Evolutionary conservation across 2,113 vertebrate genomes (phyloP), one percentile per base, ranked within the genome.

Genomic region (Balaenoptera acutorostrata): DNA sequence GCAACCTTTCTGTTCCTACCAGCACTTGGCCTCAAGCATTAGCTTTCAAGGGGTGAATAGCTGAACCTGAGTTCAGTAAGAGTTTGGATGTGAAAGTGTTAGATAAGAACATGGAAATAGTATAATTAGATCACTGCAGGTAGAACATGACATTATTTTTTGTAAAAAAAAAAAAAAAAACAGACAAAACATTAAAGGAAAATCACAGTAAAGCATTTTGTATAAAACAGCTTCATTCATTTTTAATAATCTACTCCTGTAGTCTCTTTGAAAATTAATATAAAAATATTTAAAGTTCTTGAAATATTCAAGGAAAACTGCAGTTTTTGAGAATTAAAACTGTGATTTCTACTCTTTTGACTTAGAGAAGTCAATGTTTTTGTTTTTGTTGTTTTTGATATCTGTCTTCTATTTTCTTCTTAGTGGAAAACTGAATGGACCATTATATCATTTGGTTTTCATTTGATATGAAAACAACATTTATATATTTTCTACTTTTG

Each of bases 301-400:
- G 84, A 93, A 96, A 96, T 84, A 96, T 81, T 97, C 88, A 88
- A 96, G 41, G 63, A 90, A 97, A 93, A 41, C 8, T n/a, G 85
- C 31, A 85, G 1, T 57, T 61, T 64, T 84, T 61, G 44, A 81
- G 75, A 75, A 64, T 84, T 94, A 95, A 88, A 93, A 49, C 68
- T 64, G 17, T 74, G 72, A 68, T 90, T 95, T 92, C 25, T 23
- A 8, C 23, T 46, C 23, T 63, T 68, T 59, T 61, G 17, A 41
- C 33, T 90, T 80, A 21, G 8, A 72, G 23, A 92, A 59, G 36
- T 14, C 31, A 82, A 69, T 5, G 25, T 66, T 46, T 44, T 29
- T 33, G 1, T 41, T 83, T 27, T 14, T 44, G 0, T 33, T 85
- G 6, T 3, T 57, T 80, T 20, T 72, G 20, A 36, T 90, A 9